phyloP scores from a whole-genome alignment of 2,797 vertebrate genomes.

The Acanthiza pusilla region DNA sequence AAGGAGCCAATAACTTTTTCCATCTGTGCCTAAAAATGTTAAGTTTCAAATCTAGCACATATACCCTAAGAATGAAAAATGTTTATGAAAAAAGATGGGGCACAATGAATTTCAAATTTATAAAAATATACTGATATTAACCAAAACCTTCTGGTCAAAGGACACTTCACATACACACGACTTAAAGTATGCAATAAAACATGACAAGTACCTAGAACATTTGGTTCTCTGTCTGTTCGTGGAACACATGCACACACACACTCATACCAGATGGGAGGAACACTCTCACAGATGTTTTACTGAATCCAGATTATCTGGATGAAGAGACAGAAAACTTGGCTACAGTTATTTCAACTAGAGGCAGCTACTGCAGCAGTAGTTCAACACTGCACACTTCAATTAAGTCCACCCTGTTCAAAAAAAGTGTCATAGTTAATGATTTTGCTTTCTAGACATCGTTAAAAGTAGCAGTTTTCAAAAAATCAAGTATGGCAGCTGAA shows the following conservation, averaged over 20 bases:
- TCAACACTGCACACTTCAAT: slow-evolving; percentile 68
- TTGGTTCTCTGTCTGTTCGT: slow-evolving; percentile 63
- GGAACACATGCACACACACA: slow-evolving; percentile 21
- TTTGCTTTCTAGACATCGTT: background rate
- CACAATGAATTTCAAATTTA: slow-evolving; percentile 73
- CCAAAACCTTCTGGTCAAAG: slow-evolving; percentile 72
- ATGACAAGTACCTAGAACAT: slow-evolving; percentile 64
- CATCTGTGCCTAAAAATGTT: slow-evolving; percentile 78
- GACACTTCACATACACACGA: slow-evolving; percentile 72
- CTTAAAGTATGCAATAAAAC: slow-evolving; percentile 66
- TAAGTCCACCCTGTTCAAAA: slow-evolving; percentile 74
- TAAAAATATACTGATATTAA: slow-evolving; percentile 82
- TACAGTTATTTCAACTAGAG: slow-evolving; percentile 71
- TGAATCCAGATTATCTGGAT: slow-evolving; percentile 66
- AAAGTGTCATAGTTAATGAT: slow-evolving; percentile 71
- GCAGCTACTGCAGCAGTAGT: slow-evolving; percentile 71
- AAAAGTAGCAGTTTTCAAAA: slow-evolving; percentile 54
- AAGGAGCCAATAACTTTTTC: slow-evolving; percentile 74
- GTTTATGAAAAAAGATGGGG: slow-evolving; percentile 65
- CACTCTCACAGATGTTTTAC: slow-evolving; percentile 26
- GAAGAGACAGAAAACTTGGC: slow-evolving; percentile 63
- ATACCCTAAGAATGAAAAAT: slow-evolving; percentile 68
- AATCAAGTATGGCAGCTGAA: slow-evolving; percentile 55
- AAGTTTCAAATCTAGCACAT: slow-evolving; percentile 69
- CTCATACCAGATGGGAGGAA: slow-evolving; percentile 25